Evolutionary conservation across 1,140 invertebrate species (phyloP), one percentile per base, ranked within the genome.

Genomic region (Penaeus japonicus): DNA sequence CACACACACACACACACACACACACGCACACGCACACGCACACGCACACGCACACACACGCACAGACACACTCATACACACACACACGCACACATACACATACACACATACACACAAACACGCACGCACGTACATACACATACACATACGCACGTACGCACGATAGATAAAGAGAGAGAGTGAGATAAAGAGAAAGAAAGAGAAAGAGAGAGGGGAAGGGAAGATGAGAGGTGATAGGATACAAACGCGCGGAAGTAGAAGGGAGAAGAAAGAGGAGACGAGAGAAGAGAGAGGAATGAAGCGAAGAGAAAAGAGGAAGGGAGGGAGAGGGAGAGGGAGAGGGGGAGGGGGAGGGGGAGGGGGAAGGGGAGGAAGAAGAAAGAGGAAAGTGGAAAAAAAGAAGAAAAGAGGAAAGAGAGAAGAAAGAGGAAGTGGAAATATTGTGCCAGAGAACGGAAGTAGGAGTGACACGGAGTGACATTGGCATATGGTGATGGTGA

Each of bases 281-380:
- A 80, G 78, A 80, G 35, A 53, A 47, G 54, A 47, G 27, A 47
- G 47, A 47, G 47, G 78, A 80, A 47, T 27, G 12, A 15, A 12
- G 24, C 65, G 24, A n/a, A 24, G n/a, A 70, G 20, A 7, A 24
- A 70, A 10, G 10, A 70, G 15, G 30, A 27, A 75, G 73, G 30
- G 73, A 75, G 77, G 39, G 10, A 30, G 77, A 32, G 77, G 35
- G 35, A 32, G 10, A 78, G 10, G 39, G 77, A 30, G 57, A 59
- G 57, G n/a, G 57, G 18, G 62, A 65, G 62, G 18, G 62, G 57
- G 79, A 82, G 79, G 57, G 79, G 57, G 79, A 82, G 79, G 57
- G 79, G 57, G 78, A 81, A 59, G 57, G n/a, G 57, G n/a, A 3
- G n/a, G 57, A 59, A n/a, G n/a, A n/a, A 59, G 57, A 59, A n/a